Evolutionary conservation across 2,113 vertebrate species (phyloP), one percentile per base, ranked within the genome.

Genomic region (Uropsilus gracilis): DNA sequence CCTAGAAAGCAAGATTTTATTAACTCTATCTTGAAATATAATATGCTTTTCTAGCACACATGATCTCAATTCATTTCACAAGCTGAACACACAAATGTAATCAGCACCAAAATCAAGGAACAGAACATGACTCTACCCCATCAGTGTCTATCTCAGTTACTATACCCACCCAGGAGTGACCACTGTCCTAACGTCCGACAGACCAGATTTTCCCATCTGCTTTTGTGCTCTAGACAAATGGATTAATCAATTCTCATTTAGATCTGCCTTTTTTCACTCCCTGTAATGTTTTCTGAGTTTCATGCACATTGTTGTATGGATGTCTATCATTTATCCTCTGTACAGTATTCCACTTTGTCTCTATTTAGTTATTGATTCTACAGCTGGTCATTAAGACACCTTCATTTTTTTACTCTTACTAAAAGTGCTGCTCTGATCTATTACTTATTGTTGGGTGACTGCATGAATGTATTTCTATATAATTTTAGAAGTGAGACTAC

Each of bases 281-380:
- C 1, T n/a, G 48, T 90, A 59, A 26, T 90, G 26, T 86, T 66
- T 91, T 75, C 84, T 92, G 72, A 90, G 89, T 80, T 87, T 87
- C 48, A 72, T 57, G 12, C 24, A 18, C 32, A 32, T 39, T 69
- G 20, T 69, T 22, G 9, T 4, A 32, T 69, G 20, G 32, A n/a
- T 69, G 17, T 69, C 8, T 2, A 39, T 9, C 66, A 37, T 39
- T 68, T 69, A 69, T 69, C 32, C 84, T 76, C n/a, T 68, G 14
- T 61, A 11, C 22, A 39, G 28, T n/a, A 64, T 18, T 59, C 61
- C 34, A 75, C 82, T 61, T 69, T 20, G 9, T 83, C 13, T 66
- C 14, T 24, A 53, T n/a, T 71, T 8, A 13, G 69, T 89, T 39
- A 34, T 86, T 80, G 50, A 80, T 50, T 96, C 24, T 32, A 17